These are phyloP conservation scores for Sympetrum striolatum DNA, from an alignment of 2,888 invertebrate species.

Conservation along the genomic window DNA sequence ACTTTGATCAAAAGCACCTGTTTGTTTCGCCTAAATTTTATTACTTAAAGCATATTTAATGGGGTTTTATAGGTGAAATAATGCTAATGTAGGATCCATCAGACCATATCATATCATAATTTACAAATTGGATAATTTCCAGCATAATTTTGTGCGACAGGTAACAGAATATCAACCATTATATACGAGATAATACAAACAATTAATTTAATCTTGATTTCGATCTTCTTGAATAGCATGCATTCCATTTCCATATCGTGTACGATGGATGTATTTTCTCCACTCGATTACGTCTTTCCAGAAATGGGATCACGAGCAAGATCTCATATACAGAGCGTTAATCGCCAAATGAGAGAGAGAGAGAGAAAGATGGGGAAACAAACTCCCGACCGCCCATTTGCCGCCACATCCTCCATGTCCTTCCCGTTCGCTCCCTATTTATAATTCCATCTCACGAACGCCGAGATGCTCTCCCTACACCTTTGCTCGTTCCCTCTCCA, in stretches of 20 bases:
- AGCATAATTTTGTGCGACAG: no score
- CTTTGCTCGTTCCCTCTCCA: neutral
- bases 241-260: neutral
- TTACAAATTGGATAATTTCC: no score
- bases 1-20: no score
- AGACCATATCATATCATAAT: no score
- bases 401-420: neutral
- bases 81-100: no score
- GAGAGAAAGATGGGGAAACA: neutral
- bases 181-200: no score
- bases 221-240: neutral
- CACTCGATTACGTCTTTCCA: neutral
- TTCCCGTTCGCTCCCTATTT: neutral
- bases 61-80: no score
- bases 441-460: conserved; percentile 37
- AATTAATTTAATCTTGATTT: neutral
- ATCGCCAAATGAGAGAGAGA: neutral
- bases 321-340: neutral
- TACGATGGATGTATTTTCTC: neutral
- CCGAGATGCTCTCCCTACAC: neutral
- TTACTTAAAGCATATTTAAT: no score
- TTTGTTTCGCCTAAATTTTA: no score
- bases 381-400: neutral
- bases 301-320: neutral
- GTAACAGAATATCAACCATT: no score